Percentiles rank a stretch among this genome's conserved stretches.
Conservation (phyloP, 2,888 invertebrate species). For the Troilus luridus region DNA sequence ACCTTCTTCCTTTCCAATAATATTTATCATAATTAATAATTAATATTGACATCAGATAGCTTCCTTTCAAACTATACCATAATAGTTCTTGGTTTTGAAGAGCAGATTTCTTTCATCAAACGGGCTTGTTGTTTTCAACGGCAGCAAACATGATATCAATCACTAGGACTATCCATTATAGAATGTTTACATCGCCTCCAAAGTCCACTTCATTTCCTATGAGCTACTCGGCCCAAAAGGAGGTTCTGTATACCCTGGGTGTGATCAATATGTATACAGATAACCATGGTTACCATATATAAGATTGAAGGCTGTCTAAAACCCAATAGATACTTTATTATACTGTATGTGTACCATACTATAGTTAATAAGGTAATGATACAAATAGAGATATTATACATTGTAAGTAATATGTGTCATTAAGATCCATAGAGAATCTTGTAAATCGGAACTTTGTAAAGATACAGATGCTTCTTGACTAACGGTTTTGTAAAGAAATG, state of each 20-base stretch:
- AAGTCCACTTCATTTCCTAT: not conserved
- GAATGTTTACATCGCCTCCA: not conserved
- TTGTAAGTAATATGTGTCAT: no score
- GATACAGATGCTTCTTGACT: no score
- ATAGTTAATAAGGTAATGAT: no score
- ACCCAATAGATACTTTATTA: no score
- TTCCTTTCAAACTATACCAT: not conserved
- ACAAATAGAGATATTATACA: no score
- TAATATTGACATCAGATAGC: not conserved
- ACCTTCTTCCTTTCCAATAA: not conserved
- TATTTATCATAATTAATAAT: not conserved
- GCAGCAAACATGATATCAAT: not conserved
- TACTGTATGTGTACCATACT: no score
- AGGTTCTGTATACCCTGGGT: not conserved
- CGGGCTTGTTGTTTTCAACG: not conserved
- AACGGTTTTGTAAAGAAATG: no score
- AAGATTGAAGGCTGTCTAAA: not conserved
- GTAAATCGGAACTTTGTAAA: no score
- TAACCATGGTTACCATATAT: not conserved
- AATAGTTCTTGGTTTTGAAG: not conserved
- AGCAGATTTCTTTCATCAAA: not conserved
- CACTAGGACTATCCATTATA: not conserved
- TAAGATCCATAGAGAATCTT: no score
- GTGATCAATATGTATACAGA: not conserved
- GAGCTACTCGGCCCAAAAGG: not conserved